Base-by-base conservation (phyloP, 2,797 vertebrate species). In the Pipistrellus pipistrellus region DNA sequence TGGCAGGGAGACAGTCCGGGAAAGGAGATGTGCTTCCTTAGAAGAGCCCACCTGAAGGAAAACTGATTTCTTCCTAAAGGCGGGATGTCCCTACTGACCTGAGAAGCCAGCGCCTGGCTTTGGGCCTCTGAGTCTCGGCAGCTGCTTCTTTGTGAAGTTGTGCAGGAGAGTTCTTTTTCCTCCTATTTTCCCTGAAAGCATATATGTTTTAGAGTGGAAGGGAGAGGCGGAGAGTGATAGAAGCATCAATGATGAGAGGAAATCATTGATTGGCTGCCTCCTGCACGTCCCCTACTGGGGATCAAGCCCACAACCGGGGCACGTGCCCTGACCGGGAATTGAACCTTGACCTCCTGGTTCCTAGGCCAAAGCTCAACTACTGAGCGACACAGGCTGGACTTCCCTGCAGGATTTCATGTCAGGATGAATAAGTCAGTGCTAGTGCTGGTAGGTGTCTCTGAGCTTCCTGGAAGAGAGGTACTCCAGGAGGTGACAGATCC, bases 391-490 rank as follows among this genome's bases (percentile, higher is more conserved):
- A 62, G 27, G 59, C 59, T 12, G 5, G 59, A 6, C 27, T 80
- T 83, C 94, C 81, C 84, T 32, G 23, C 83, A 93, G 90, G 85
- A 93, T 96, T 94, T 92, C 32, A 95, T 87, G 80, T 94, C 82
- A 94, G 83, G 96, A 97, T 97, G 97, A 97, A 96, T 97, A 94
- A 97, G 96, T 96, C 90, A 96, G 90, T 78, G 64, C 96, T 92
- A 96, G 90, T 75, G 57, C 96, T 90, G 87, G 95, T 92, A 73
- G 95, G 93, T n/a, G 71, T 90, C 97, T 97, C 94, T 97, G 97
- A 96, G 97, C 95, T 95, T 95, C 95, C 95, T 96, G 92, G 90
- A 97, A 97, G 96, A 96, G 97, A 97, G 95, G 92, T 96, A 89
- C 97, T 96, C 94, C 96, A 80, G 97, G 97, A 97, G 97, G 96